A percentile compares a stretch with the other conserved stretches of the same genome.
phyloP scores from a whole-genome alignment of 2,113 vertebrate species.

The Macquaria ambigua region DNA sequence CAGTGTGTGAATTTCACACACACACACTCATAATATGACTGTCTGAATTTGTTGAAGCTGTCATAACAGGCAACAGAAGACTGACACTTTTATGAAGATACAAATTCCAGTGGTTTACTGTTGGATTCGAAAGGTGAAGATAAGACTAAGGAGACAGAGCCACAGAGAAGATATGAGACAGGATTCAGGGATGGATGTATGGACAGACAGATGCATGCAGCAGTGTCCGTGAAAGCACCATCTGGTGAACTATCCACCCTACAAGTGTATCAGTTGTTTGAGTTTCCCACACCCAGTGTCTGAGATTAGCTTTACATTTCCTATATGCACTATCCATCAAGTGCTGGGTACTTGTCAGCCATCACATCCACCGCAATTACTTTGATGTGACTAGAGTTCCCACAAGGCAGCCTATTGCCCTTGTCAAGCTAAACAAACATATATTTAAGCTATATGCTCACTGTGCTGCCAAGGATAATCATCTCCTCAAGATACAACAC shows the following conservation, averaged over 20 bases:
- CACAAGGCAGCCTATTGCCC: conserved; percentile 30
- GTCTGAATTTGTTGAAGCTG: conserved; percentile 14
- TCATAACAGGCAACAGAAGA: conserved; percentile 33
- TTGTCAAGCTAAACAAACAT: conserved; percentile 49
- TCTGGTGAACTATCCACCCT: conserved; percentile 14
- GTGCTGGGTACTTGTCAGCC: conserved; percentile 30
- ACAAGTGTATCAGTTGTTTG: conserved; percentile 49
- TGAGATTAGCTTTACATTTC: conserved; percentile 59
- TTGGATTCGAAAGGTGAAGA: conserved; percentile 7
- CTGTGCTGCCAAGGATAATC: conserved; percentile 39
- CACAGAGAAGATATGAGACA: conserved; percentile 3
- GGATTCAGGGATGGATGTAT: neutral
- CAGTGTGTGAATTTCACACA: neutral
- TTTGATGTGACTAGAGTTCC: conserved; percentile 42
- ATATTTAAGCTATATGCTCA: conserved; percentile 38
- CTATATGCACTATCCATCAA: conserved; percentile 60
- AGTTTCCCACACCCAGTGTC: conserved; percentile 67
- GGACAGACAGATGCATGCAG: neutral
- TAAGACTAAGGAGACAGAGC: neutral
- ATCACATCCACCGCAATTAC: conserved; percentile 42
- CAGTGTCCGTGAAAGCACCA: conserved; percentile 6
- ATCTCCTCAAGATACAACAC: conserved; percentile 4
- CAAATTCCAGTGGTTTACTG: conserved; percentile 34
- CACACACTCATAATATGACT: neutral
- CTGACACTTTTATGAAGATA: conserved; percentile 2